These are phyloP conservation scores for Miichthys miiuy DNA, from an alignment of 2,797 vertebrate genomes.

Conservation along the genomic window DNA sequence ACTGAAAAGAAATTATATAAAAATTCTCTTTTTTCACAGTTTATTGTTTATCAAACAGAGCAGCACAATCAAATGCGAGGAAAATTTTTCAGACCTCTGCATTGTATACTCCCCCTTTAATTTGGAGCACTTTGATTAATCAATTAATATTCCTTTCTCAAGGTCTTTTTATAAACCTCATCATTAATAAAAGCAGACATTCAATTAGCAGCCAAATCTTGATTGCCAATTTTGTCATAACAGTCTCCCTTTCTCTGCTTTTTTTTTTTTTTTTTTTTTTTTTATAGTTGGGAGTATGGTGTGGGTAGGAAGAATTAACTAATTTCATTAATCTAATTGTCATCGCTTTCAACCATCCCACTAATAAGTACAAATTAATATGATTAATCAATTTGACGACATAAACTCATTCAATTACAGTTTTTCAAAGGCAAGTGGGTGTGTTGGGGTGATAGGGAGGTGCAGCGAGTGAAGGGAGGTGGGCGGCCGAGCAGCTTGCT, in stretches of 20 bases:
- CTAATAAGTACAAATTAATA: constrained; percentile 98
- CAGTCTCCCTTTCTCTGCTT: constrained; percentile 80
- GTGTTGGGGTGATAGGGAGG: constrained; percentile 87
- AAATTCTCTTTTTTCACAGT: neutral
- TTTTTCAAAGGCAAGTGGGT: constrained; percentile 92
- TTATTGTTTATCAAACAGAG: constrained; percentile 22
- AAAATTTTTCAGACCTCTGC: constrained; percentile 41
- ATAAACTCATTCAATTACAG: constrained; percentile 97
- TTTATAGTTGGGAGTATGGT: constrained; percentile 79
- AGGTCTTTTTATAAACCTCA: constrained; percentile 93
- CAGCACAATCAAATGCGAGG: constrained; percentile 42
- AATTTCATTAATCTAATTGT: constrained; percentile 97
- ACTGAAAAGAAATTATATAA: neutral
- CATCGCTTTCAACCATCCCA: constrained; percentile 92
- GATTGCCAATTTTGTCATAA: constrained; percentile 91
- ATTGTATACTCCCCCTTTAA: constrained; percentile 70
- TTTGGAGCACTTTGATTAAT: constrained; percentile 87
- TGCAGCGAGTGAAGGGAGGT: constrained; percentile 58
- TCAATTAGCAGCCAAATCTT: constrained; percentile 93
- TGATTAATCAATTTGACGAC: constrained; percentile 99
- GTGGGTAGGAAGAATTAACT: constrained; percentile 84
- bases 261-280: constrained; percentile 56
- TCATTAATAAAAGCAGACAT: constrained; percentile 99
- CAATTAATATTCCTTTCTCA: constrained; percentile 93
- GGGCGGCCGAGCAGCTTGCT: constrained; percentile 69